A percentile compares a stretch with the other conserved stretches of the same genome.
Conservation (phyloP, 23 tunicate species). For the Phallusia fumigata region DNA sequence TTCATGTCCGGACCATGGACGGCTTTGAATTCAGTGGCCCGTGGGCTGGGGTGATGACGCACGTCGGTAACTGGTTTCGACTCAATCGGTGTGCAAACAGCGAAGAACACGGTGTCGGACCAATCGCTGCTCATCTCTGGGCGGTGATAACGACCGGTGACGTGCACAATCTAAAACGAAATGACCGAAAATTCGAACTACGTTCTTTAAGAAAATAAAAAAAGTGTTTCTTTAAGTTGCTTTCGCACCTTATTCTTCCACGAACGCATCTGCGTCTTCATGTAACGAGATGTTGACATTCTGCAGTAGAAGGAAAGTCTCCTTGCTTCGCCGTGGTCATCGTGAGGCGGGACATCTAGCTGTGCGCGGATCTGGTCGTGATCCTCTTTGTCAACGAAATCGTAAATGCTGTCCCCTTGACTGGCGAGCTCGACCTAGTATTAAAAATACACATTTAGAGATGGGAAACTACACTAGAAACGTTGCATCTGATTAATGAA, state of each 20-base stretch:
- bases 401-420: constrained; percentile 95
- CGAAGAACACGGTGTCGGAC: constrained; percentile 87
- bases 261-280: constrained; percentile 96
- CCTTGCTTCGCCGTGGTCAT: constrained; percentile 65
- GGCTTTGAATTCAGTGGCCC: constrained; percentile 91
- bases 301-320: constrained; percentile 90
- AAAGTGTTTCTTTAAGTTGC: not conserved
- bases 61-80: constrained; percentile 97
- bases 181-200: not conserved
- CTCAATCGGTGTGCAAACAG: constrained; percentile 90
- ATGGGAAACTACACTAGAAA: no score
- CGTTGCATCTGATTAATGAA: no score
- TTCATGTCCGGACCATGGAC: constrained; percentile 93
- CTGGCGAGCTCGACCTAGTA: constrained; percentile 94
- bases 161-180: constrained; percentile 72
- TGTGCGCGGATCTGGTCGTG: constrained; percentile 94
- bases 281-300: constrained; percentile 93
- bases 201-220: not conserved
- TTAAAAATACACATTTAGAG: not conserved
- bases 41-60: constrained; percentile 91
- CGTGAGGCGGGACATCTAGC: constrained; percentile 78
- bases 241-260: constrained; percentile 92
- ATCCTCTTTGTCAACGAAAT: constrained; percentile 95
- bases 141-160: constrained; percentile 78
- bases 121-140: constrained; percentile 82